These are phyloP conservation scores for Dicroscelio sp. DNA, from an alignment of 2,888 invertebrate species.

Conservation along the genomic window DNA sequence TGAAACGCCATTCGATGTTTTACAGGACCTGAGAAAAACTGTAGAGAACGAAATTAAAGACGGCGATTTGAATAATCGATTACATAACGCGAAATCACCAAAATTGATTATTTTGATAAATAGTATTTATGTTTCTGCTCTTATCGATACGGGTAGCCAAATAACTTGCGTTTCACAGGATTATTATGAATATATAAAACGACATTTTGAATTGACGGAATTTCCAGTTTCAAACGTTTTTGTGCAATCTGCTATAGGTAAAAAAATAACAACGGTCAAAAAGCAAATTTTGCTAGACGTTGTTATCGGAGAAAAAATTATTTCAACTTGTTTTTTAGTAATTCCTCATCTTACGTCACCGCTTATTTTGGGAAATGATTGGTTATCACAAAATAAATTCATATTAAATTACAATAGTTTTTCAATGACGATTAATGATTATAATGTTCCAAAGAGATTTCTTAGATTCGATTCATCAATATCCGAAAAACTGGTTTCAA, in stretches of 20 bases:
- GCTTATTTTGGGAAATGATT: neutral
- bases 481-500: no score
- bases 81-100: neutral
- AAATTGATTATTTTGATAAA: neutral
- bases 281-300: slow-evolving; percentile 6
- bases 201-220: slow-evolving; percentile 44
- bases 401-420: slow-evolving; percentile 34
- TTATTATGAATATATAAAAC: slow-evolving; percentile 26
- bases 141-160: slow-evolving; percentile 76
- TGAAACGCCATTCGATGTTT: neutral
- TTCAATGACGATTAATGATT: slow-evolving; percentile 59
- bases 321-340: neutral
- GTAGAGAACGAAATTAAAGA: neutral
- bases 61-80: neutral
- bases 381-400: neutral
- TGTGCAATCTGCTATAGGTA: slow-evolving; percentile 50
- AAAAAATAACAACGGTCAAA: slow-evolving; percentile 35
- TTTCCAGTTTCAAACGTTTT: slow-evolving; percentile 71
- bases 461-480: no score
- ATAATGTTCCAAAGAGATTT: no score
- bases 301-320: neutral
- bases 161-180: slow-evolving; percentile 62
- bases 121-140: slow-evolving; percentile 23
- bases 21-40: neutral
- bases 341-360: neutral